Percentiles rank a stretch among this genome's conserved stretches.
These are phyloP conservation scores for Drosophila pachea DNA, from an alignment of 1,140 invertebrate genomes.

Conservation along the genomic window DNA sequence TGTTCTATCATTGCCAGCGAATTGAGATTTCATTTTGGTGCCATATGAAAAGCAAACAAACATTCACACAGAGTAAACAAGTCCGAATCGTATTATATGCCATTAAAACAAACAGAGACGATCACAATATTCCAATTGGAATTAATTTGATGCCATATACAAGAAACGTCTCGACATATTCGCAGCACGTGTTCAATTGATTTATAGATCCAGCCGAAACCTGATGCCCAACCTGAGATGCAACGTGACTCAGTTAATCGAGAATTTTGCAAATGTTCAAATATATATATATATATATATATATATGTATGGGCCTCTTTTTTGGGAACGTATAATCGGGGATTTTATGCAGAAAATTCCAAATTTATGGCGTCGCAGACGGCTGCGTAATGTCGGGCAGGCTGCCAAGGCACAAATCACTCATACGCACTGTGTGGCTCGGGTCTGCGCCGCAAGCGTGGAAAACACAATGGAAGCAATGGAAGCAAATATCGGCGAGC, in stretches of 20 bases:
- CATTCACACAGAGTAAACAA: constrained; percentile 36
- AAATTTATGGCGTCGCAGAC: constrained; percentile 57
- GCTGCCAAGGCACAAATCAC: constrained; percentile 68
- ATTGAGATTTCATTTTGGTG: too few relatives aligned
- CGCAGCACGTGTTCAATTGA: constrained; percentile 31
- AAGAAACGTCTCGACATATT: neutral
- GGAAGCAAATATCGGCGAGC: constrained; percentile 19
- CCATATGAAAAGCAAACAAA: constrained; percentile 52
- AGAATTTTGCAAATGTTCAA: constrained; percentile 1
- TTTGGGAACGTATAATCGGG: constrained; percentile 38
- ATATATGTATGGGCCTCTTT: constrained; percentile 42
- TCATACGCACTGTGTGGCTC: constrained; percentile 64
- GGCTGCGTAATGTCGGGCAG: constrained; percentile 75
- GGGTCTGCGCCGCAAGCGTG: constrained; percentile 51
- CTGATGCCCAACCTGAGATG: neutral
- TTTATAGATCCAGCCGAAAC: constrained; percentile 38
- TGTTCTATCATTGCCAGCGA: constrained; percentile 16
- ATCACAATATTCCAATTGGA: too few relatives aligned
- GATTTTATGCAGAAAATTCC: constrained; percentile 21
- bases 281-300: constrained; percentile 44
- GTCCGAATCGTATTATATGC: constrained; percentile 5
- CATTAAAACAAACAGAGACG: too few relatives aligned
- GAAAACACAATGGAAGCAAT: constrained; percentile 70
- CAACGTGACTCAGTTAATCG: constrained; percentile 49
- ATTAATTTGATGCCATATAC: neutral